Evolutionary conservation across 2,113 vertebrate genomes (phyloP).

Genomic region (Sturnus vulgaris): DNA sequence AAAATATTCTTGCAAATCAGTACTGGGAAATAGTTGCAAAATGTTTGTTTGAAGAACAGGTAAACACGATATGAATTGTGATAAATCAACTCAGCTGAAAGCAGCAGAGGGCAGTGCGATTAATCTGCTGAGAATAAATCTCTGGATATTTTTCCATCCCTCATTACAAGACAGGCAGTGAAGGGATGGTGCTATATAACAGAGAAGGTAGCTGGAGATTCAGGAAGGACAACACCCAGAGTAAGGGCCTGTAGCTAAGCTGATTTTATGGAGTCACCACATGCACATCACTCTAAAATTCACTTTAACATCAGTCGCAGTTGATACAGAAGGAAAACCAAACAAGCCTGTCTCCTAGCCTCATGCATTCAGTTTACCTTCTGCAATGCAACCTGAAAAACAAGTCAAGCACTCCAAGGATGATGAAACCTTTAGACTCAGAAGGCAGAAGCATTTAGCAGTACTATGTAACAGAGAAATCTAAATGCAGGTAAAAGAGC

Average conservation of each 20-base stretch:
- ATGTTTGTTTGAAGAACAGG: background rate
- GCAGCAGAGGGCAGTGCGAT: slow-evolving; percentile 39
- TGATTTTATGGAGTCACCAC: background rate
- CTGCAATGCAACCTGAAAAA: background rate
- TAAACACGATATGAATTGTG: background rate
- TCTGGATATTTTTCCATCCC: background rate
- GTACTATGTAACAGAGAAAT: background rate
- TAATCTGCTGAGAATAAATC: background rate
- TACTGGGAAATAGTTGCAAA: background rate
- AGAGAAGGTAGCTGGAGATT: background rate
- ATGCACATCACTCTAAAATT: background rate
- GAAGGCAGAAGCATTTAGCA: background rate
- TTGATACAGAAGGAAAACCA: background rate
- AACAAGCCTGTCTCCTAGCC: background rate
- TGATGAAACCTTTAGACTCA: background rate
- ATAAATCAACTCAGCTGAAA: background rate
- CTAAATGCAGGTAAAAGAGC: background rate
- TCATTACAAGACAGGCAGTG: background rate
- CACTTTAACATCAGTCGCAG: rapidly evolving
- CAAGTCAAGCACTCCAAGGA: background rate
- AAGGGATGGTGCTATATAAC: background rate
- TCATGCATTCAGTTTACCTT: background rate
- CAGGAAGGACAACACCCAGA: background rate
- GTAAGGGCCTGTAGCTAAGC: background rate
- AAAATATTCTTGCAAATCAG: background rate